Evolutionary conservation across 2,797 vertebrate species (phyloP).

Genomic region (Pagetopsis macropterus): DNA sequence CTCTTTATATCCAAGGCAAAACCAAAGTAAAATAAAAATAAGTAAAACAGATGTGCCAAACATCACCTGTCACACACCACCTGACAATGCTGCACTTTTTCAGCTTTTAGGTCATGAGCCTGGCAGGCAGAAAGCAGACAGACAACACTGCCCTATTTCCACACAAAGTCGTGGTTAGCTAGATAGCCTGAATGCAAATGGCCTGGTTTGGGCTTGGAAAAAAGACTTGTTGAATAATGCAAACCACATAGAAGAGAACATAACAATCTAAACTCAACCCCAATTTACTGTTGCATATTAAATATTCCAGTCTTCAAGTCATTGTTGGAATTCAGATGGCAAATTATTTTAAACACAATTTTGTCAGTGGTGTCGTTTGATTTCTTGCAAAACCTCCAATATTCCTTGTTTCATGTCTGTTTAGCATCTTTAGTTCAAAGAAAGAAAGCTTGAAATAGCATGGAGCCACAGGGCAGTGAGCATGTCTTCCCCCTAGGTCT

Average conservation of each 20-base stretch:
- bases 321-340: conserved; percentile 11
- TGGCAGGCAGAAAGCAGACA: conserved; percentile 45
- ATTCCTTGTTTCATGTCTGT: background rate
- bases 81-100: conserved; percentile 27
- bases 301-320: conserved; percentile 7
- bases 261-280: conserved; percentile 39
- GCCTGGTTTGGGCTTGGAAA: conserved; percentile 58
- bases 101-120: conserved; percentile 34
- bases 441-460: conserved; percentile 1
- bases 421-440: conserved; percentile 13
- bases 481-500: conserved; percentile 24
- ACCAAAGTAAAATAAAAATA: conserved; percentile 16
- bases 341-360: background rate
- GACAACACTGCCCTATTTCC: conserved; percentile 56
- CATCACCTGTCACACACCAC: conserved; percentile 38
- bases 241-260: conserved; percentile 39
- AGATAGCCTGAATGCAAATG: conserved; percentile 61
- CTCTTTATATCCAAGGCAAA: background rate
- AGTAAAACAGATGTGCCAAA: conserved; percentile 30
- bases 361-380: background rate
- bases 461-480: background rate
- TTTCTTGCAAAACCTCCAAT: conserved; percentile 7
- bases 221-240: conserved; percentile 66
- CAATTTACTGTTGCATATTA: conserved; percentile 27
- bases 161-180: conserved; percentile 50